Evolutionary conservation across 2,888 invertebrate species (phyloP).

Genomic region (Caradrina kadenii): DNA sequence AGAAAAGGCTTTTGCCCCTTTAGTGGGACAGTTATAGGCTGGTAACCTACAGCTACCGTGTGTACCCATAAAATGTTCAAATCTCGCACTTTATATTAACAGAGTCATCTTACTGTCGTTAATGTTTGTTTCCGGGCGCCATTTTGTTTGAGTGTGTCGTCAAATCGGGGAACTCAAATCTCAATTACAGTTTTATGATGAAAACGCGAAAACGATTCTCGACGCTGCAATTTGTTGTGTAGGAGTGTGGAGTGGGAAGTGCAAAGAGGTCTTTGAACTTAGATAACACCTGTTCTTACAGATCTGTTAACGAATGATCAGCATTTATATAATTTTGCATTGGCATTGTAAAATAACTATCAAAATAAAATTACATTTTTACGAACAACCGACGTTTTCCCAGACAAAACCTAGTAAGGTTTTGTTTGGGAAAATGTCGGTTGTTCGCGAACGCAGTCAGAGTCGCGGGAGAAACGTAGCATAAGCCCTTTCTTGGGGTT

Average conservation of each 20-base stretch:
- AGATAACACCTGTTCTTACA: not conserved
- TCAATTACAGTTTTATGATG: conserved; percentile 66
- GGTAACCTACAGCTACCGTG: conserved; percentile 51
- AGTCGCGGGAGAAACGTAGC: too few relatives aligned
- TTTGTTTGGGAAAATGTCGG: too few relatives aligned
- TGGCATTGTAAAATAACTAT: too few relatives aligned
- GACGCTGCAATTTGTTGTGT: conserved; percentile 34
- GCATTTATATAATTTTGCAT: too few relatives aligned
- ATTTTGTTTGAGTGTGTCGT: conserved; percentile 71
- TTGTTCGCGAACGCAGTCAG: too few relatives aligned
- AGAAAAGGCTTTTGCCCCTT: too few relatives aligned
- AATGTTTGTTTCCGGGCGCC: conserved; percentile 67
- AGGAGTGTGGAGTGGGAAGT: not conserved
- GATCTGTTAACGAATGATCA: too few relatives aligned
- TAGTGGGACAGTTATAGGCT: too few relatives aligned
- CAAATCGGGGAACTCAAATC: conserved; percentile 70
- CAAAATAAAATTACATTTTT: too few relatives aligned
- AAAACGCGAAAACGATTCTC: conserved; percentile 57
- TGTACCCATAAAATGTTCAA: conserved; percentile 73
- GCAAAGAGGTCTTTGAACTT: not conserved
- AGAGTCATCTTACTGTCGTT: conserved; percentile 66
- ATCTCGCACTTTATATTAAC: conserved; percentile 73
- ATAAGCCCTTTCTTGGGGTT: too few relatives aligned
- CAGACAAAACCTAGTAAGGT: too few relatives aligned
- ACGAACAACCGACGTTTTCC: too few relatives aligned